Evolutionary conservation across 2,797 vertebrate genomes (phyloP), one percentile per base, ranked within the genome.

Genomic region (Hydrolagus colliei): DNA sequence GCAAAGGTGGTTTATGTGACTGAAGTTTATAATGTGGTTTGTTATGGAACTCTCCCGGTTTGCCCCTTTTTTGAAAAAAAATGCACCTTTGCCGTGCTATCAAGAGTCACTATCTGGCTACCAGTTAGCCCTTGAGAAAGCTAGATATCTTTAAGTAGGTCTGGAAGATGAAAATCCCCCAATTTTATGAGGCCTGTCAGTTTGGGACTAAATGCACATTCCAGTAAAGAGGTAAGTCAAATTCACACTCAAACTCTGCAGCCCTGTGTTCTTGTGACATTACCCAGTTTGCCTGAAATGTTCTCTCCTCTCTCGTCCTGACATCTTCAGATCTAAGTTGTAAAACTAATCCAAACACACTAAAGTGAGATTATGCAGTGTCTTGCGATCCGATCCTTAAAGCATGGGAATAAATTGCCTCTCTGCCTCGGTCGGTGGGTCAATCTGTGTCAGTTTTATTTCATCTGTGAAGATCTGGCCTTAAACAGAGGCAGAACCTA

Each of bases 281-380:
- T 82, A 41, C 9, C 79, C 79, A 82, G 79, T 16, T 22, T 32
- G 79, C 11, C 79, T 82, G 79, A 35, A 68, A 67, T 62, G 67
- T 82, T 68, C 79, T 68, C 87, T 86, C 85, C 88, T 86, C 85
- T 88, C 80, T 86, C 76, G 35, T 85, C 78, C 61, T 84, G 85
- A 22, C 62, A 78, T 89, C 90, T 90, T 91, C 89, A 90, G 89
- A 87, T 88, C 85, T 85, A 86, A 90, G 92, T 90, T 92, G 90
- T 92, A 92, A 93, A 92, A 92, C 85, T 88, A 89, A 90, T 92
- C 91, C 92, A 92, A 94, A 93, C 92, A 92, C 62, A 88, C 87
- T 61, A 71, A 85, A 84, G 86, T 84, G 79, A 77, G 84, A 27
- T 87, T 77, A 77, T 85, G 67, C 12, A 72, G 87, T 86, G 85